These are phyloP conservation scores for Drosophila tropicalis DNA, from an alignment of 1,140 invertebrate genomes.

Conservation along the genomic window DNA sequence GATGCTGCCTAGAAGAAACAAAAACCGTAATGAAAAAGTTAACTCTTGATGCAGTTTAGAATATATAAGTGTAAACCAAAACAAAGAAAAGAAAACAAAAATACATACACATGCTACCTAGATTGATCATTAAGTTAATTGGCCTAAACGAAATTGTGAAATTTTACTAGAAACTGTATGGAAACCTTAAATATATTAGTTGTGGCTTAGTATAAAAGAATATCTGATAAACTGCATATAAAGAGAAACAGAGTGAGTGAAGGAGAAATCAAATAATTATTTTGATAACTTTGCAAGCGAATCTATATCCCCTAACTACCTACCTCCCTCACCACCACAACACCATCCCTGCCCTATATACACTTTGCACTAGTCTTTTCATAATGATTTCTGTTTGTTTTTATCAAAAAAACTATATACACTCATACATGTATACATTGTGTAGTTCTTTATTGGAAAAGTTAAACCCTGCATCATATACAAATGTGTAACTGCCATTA, in stretches of 20 bases:
- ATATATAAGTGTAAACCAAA: not conserved
- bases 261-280: not conserved
- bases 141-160: slow-evolving; percentile 60
- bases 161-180: slow-evolving; percentile 51
- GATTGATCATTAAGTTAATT: slow-evolving; percentile 72
- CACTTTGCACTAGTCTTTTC: not conserved
- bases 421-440: not conserved
- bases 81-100: slow-evolving; percentile 14
- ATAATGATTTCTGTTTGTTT: not conserved
- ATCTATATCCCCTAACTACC: slow-evolving; percentile 1
- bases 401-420: not conserved
- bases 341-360: not conserved
- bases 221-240: slow-evolving; percentile 25
- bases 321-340: not conserved
- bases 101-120: slow-evolving; percentile 73
- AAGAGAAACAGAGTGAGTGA: not conserved
- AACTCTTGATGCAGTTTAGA: slow-evolving; percentile 17
- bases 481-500: slow-evolving; percentile 63
- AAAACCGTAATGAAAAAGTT: slow-evolving; percentile 1
- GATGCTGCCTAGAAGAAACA: not conserved
- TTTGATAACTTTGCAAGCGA: slow-evolving; percentile 4
- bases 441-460: not conserved
- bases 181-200: slow-evolving; percentile 74
- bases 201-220: slow-evolving; percentile 51
- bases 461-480: slow-evolving; percentile 42